These are phyloP conservation scores for Trachythela sp. DNA, from an alignment of 64 coral and sea anemone species.

Conservation along the genomic window DNA sequence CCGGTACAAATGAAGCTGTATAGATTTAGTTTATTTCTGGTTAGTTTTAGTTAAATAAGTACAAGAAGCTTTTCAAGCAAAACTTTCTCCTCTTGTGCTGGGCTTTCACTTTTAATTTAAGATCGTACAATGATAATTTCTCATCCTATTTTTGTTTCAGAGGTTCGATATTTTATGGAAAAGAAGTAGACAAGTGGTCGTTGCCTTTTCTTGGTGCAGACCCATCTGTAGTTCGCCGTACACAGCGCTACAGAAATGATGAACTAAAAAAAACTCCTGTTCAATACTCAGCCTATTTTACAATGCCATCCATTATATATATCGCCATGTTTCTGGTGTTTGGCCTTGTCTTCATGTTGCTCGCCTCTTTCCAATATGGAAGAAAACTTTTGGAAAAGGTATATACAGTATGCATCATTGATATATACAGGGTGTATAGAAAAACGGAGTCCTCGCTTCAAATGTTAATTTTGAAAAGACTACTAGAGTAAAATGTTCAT, in stretches of 20 bases:
- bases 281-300: constrained; percentile 79
- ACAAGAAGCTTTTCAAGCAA: too few relatives aligned
- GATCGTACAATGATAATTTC: too few relatives aligned
- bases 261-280: constrained; percentile 52
- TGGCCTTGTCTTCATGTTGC: constrained; percentile 73
- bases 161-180: constrained; percentile 58
- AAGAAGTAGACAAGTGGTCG: constrained; percentile 72
- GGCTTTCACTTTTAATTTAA: too few relatives aligned
- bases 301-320: constrained; percentile 57
- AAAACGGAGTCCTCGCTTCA: too few relatives aligned
- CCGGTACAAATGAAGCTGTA: too few relatives aligned
- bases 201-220: constrained; percentile 92
- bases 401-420: neutral
- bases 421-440: too few relatives aligned
- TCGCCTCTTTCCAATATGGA: constrained; percentile 76
- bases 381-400: constrained; percentile 81
- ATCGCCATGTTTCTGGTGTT: constrained; percentile 77
- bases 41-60: too few relatives aligned
- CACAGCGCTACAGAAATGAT: constrained; percentile 62
- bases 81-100: too few relatives aligned
- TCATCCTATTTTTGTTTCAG: constrained; percentile 17
- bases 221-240: constrained; percentile 72
- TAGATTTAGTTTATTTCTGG: too few relatives aligned
- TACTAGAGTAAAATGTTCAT: too few relatives aligned
- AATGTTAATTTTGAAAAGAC: too few relatives aligned